Conservation (phyloP, 1,140 invertebrate genomes). For the Sinella curviseta region DNA sequence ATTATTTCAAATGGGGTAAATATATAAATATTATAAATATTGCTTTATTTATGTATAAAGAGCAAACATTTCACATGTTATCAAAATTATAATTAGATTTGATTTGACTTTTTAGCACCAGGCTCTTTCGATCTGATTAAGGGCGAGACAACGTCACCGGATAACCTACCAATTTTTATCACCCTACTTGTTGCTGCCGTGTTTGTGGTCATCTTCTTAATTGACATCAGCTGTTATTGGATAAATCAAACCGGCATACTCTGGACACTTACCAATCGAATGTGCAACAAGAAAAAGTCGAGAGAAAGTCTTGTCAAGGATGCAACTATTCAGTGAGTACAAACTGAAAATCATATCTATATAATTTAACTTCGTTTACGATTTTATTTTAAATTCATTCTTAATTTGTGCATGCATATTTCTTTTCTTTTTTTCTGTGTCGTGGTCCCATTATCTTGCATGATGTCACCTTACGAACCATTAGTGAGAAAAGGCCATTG, state of each 20-base stretch:
- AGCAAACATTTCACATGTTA: neutral
- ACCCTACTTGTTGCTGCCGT: neutral
- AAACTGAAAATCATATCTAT: no score
- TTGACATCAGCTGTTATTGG: neutral
- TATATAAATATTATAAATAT: no score
- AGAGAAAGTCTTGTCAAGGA: conserved; percentile 2
- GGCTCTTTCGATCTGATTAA: neutral
- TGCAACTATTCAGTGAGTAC: conserved; percentile 15
- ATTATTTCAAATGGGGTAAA: no score
- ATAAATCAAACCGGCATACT: neutral
- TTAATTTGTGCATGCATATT: neutral
- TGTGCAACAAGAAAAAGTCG: conserved; percentile 19
- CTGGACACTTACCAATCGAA: neutral
- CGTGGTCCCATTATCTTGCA: neutral
- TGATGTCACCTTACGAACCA: neutral
- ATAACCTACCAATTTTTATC: neutral
- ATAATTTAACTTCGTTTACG: neutral
- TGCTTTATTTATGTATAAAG: neutral
- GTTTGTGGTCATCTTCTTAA: neutral
- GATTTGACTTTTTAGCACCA: neutral
- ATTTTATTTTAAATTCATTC: neutral
- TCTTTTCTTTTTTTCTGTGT: neutral
- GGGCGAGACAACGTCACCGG: neutral
- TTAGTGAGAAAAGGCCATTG: neutral
- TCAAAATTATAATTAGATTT: neutral